These are phyloP conservation scores for Melieria omissa DNA, from an alignment of 2,888 invertebrate genomes.

Conservation along the genomic window DNA sequence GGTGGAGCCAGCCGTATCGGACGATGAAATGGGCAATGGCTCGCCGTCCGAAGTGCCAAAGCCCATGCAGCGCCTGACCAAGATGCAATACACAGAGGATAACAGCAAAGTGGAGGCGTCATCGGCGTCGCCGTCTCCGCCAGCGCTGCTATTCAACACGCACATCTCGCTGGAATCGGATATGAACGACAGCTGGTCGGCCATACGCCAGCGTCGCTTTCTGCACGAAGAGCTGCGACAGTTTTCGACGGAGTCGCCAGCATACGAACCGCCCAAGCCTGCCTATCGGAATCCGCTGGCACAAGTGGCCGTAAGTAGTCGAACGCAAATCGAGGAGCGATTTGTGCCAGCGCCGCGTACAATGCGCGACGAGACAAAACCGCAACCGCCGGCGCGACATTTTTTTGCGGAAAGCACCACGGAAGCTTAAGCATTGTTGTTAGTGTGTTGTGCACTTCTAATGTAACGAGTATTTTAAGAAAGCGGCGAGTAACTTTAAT, in stretches of 20 bases:
- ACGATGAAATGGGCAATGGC: conserved; percentile 30
- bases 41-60: conserved; percentile 40
- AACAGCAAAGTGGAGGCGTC: conserved; percentile 8
- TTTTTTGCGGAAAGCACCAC: conserved; percentile 19
- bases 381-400: conserved; percentile 14
- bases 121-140: conserved; percentile 10
- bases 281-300: conserved; percentile 50
- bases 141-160: conserved; percentile 50
- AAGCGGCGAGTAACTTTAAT: no score
- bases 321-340: neutral
- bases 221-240: conserved; percentile 60
- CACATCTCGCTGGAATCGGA: conserved; percentile 49
- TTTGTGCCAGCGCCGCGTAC: neutral
- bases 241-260: conserved; percentile 13
- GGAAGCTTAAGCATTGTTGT: conserved; percentile 20
- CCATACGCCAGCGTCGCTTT: conserved; percentile 69
- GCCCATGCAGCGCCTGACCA: conserved; percentile 49
- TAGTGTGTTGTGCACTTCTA: neutral
- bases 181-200: conserved; percentile 68
- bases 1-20: neutral
- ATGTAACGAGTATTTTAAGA: neutral
- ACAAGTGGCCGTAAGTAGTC: conserved; percentile 20
- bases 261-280: conserved; percentile 31
- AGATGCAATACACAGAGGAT: conserved; percentile 32
- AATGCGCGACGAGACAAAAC: conserved; percentile 3